A percentile compares a stretch with the other conserved stretches of the same genome.
Evolutionary conservation across 2,888 invertebrate genomes (phyloP).

Genomic region (Latheticus oryzae): DNA sequence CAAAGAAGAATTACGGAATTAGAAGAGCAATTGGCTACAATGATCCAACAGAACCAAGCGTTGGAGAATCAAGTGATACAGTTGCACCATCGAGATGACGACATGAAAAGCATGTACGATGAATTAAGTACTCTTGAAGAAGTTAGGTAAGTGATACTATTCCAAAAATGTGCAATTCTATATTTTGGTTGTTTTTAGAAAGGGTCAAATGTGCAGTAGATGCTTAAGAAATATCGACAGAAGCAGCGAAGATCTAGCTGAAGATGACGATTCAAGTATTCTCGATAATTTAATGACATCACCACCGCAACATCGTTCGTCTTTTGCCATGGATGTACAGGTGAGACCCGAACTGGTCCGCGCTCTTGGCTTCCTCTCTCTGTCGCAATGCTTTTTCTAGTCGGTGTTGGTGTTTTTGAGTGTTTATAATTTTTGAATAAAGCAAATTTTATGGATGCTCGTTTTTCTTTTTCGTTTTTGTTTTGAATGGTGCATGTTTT

Average conservation of each 20-base stretch:
- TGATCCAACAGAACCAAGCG: constrained; percentile 77
- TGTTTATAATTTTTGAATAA: constrained; percentile 40
- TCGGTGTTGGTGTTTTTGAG: constrained; percentile 40
- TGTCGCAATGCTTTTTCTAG: constrained; percentile 57
- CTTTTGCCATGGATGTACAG: constrained; percentile 64
- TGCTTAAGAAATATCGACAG: constrained; percentile 77
- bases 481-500: constrained; percentile 53
- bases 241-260: constrained; percentile 68
- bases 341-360: constrained; percentile 60
- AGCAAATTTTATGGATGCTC: constrained; percentile 33
- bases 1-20: constrained; percentile 79
- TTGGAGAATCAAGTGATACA: constrained; percentile 77
- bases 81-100: constrained; percentile 75
- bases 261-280: constrained; percentile 78
- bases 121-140: constrained; percentile 86
- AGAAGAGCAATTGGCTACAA: constrained; percentile 79
- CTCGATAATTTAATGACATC: constrained; percentile 64
- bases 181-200: constrained; percentile 67
- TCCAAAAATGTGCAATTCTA: background rate
- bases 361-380: constrained; percentile 58
- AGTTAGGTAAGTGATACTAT: constrained; percentile 74
- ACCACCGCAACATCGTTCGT: constrained; percentile 53
- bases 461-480: constrained; percentile 14
- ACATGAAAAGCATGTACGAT: constrained; percentile 85
- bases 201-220: constrained; percentile 85